Conservation (phyloP, 1,140 invertebrate genomes). For the Drosophila bipectinata region DNA sequence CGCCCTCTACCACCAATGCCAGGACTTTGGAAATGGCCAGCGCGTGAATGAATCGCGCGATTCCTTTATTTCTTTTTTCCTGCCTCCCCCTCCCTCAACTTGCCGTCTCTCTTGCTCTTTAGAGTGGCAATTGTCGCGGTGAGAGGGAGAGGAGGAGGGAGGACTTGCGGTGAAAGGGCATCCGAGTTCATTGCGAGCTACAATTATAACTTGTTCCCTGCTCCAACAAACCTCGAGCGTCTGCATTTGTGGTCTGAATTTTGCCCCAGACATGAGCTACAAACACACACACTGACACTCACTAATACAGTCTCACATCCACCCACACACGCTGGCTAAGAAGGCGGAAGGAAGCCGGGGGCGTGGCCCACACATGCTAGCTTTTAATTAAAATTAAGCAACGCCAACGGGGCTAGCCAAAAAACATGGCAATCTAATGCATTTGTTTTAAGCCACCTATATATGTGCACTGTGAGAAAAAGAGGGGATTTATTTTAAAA, state of each 20-base stretch:
- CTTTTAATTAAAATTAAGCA: conserved; percentile 69
- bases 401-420: conserved; percentile 21
- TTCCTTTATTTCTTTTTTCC: conserved; percentile 1
- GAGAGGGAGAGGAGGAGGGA: neutral
- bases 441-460: conserved; percentile 15
- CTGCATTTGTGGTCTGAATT: conserved; percentile 36
- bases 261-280: conserved; percentile 21
- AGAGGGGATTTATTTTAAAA: too few species aligned
- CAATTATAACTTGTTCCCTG: conserved; percentile 37
- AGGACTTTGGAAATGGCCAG: conserved; percentile 57
- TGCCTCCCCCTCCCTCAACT: neutral
- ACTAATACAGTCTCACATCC: neutral
- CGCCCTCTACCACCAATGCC: neutral
- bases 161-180: conserved; percentile 3
- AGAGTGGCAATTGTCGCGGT: conserved; percentile 19
- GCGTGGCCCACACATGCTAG: conserved; percentile 7
- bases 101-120: neutral
- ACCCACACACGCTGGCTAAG: neutral
- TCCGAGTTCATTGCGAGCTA: conserved; percentile 29
- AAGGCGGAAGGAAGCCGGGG: neutral
- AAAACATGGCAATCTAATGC: conserved; percentile 37
- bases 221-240: conserved; percentile 22
- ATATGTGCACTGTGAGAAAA: neutral
- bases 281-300: neutral
- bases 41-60: conserved; percentile 30